Conservation (phyloP, 2,113 vertebrate species). For the Noctilio leporinus region DNA sequence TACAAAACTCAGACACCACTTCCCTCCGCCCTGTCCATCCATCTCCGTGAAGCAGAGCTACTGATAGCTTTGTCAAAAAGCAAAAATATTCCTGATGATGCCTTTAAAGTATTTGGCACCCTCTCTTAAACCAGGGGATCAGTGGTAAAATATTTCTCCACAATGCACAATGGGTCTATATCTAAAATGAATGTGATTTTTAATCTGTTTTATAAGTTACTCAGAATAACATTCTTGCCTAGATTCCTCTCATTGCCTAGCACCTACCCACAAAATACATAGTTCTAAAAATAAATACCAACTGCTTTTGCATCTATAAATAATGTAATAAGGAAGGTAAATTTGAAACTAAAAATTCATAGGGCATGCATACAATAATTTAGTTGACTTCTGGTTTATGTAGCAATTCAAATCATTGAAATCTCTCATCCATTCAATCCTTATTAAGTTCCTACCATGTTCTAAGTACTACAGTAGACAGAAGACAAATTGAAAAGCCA, state of each 20-base stretch:
- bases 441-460: background rate
- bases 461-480: background rate
- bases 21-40: background rate
- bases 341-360: background rate
- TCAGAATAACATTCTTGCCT: background rate
- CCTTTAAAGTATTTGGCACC: background rate
- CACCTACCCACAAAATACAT: background rate
- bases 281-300: slow-evolving; percentile 33
- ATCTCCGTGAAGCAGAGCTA: background rate
- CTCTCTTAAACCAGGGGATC: background rate
- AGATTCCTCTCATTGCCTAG: background rate
- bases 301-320: background rate
- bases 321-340: slow-evolving; percentile 26
- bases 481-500: background rate
- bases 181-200: background rate
- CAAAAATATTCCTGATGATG: background rate
- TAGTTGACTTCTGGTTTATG: background rate
- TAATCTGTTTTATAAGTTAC: slow-evolving; percentile 2
- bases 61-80: background rate
- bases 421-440: background rate
- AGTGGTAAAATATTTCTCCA: background rate
- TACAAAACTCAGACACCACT: background rate
- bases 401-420: background rate
- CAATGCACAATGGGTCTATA: background rate
- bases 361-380: background rate